Evolutionary conservation across 2,113 vertebrate genomes (phyloP).

Genomic region (Dascyllus trimaculatus): DNA sequence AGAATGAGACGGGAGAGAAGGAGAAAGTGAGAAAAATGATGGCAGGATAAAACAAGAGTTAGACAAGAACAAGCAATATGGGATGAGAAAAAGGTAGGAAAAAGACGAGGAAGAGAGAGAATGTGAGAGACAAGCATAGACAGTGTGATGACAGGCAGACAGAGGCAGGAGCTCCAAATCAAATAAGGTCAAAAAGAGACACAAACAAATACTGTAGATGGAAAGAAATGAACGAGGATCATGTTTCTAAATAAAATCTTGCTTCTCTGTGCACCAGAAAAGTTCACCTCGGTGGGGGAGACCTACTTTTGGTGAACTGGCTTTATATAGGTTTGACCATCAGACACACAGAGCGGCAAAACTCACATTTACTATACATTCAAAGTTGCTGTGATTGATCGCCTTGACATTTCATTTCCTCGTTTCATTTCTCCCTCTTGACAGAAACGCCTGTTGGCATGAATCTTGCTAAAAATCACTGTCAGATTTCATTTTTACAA

Average conservation of each 20-base stretch:
- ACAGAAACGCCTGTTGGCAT: conserved; percentile 5
- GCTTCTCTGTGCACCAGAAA: neutral
- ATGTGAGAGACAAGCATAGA: neutral
- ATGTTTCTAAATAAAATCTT: neutral
- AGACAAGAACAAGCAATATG: neutral
- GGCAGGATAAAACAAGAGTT: neutral
- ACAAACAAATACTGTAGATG: neutral
- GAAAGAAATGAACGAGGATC: neutral
- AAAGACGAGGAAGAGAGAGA: neutral
- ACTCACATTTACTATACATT: neutral
- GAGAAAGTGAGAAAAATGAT: neutral
- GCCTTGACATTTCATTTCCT: conserved; percentile 22
- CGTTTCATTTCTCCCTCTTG: neutral
- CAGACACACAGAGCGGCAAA: too few relatives aligned
- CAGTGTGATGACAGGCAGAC: neutral
- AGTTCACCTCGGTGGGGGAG: neutral
- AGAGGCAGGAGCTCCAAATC: neutral
- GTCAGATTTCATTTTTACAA: conserved; percentile 9
- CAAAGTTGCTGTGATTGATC: neutral
- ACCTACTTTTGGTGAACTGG: neutral
- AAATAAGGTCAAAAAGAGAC: neutral
- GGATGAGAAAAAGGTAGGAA: neutral
- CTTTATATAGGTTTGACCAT: too few relatives aligned
- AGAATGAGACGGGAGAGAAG: neutral
- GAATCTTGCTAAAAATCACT: conserved; percentile 1